Base-by-base conservation (phyloP, 2,113 vertebrate species). In the Tympanuchus pallidicinctus region DNA sequence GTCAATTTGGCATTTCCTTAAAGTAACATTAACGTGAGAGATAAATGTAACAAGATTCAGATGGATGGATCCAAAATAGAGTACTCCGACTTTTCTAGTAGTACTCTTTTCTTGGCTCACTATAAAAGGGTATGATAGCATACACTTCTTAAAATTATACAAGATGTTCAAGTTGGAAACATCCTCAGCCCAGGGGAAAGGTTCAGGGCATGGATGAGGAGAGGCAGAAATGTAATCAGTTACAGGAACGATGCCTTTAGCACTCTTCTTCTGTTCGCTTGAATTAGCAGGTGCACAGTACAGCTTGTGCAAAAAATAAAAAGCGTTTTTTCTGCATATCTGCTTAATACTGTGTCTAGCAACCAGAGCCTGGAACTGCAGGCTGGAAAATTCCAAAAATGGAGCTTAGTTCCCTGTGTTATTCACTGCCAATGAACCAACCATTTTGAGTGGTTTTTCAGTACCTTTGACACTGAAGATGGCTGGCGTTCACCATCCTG, bases 1-100 rank as follows among this genome's bases (percentile, higher is more conserved):
- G 82, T 80, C 82, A 76, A n/a, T 95, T n/a, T 92, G 64, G 36
- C 72, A 91, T 64, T 59, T 90, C 70, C 76, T 92, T 73, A 50
- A 82, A 82, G 79, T 59, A 42, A 67, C 67, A 45, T 89, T 93
- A 86, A 80, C 0, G 10, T 42, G 85, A 60, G 60, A 82, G 48
- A 8, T 10, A 66, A 79, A 69, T 66, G 54, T 89, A 50, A 52
- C 85, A 59, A 45, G 20, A 11, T 73, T 85, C 43, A 69, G 74
- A 87, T 45, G 60, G 80, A 79, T 89, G 78, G 32, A 65, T 85
- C 50, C 14, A 11, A 88, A 79, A 59, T n/a, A 85, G 48, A 85
- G 69, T 54, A 48, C 88, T 60, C 88, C 50, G 22, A n/a, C 70
- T 81, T 80, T 65, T 76, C 66, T 48, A 48, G 11, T 20, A 40